Evolutionary conservation across 1,140 invertebrate species (phyloP).

Genomic region (Polyergus mexicanus): DNA sequence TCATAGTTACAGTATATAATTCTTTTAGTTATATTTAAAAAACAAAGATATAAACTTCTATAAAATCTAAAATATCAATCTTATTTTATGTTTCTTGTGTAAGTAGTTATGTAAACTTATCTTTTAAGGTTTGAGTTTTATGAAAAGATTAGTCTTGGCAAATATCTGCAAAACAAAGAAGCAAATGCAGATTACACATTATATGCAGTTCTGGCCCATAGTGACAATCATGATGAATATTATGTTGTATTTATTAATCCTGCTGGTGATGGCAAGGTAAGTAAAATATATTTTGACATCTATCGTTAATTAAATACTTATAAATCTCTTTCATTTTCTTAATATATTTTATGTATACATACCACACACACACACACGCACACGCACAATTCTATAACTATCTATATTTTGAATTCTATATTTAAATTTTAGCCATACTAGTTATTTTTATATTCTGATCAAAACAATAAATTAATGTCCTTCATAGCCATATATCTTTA

Average conservation of each 20-base stretch:
- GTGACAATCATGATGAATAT: conserved; percentile 99
- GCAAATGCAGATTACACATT: conserved; percentile 97
- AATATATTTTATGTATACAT: neutral
- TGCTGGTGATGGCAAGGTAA: conserved; percentile 94
- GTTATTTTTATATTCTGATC: neutral
- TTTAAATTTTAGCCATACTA: too few species aligned
- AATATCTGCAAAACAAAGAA: conserved; percentile 95
- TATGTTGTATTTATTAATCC: conserved; percentile 99
- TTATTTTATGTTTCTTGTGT: neutral
- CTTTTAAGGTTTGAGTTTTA: conserved; percentile 96
- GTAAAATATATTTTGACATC: conserved; percentile 28
- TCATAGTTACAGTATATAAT: neutral
- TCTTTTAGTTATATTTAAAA: neutral
- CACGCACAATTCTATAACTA: neutral
- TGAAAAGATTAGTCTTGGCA: conserved; percentile 94
- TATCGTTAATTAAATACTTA: neutral
- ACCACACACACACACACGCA: neutral
- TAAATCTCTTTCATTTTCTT: neutral
- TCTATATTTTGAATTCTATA: neutral
- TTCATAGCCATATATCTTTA: neutral
- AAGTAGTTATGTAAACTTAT: conserved; percentile 47
- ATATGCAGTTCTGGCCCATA: conserved; percentile 99
- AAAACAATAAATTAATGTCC: neutral
- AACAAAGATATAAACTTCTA: neutral
- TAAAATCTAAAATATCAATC: conserved; percentile 8